Base-by-base conservation (phyloP, 2,888 invertebrate species). In the Machimus atricapillus region DNA sequence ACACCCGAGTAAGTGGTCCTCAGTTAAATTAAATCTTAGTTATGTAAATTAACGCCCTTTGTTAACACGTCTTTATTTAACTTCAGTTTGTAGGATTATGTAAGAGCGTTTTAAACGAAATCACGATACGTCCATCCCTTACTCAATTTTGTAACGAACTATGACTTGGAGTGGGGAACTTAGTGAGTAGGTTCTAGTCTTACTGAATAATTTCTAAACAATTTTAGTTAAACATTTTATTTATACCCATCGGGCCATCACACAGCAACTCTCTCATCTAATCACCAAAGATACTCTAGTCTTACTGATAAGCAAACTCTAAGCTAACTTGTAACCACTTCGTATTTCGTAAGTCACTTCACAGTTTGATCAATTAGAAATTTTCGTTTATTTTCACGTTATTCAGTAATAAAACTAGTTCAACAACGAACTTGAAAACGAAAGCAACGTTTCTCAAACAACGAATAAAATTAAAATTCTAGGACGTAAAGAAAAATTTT, bases 391-490 rank as follows among this genome's bases (percentile, higher is more conserved):
- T 27, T 46, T 77, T 23, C 19, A 46, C 83, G 73, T 88, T 87
- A 87, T 88, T 88, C 88, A 87, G 88, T 88, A 87, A 85, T n/a
- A 74, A 88, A 77, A 77, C 87, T 85, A 73, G 88, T 88, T 88
- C 87, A 87, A 88, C 88, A 90, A 89, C 89, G 89, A 89, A 90
- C 89, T 89, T 90, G 90, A 90, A 90, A 89, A 89, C 90, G 89
- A 92, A 92, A 92, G 93, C 93, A 90, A 93, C 91, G 93, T 93
- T 93, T 93, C 93, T 91, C 91, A 92, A 90, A 93, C 93, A 93
- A 93, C 93, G 93, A 93, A 93, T 91, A 93, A 93, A 91, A 90
- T 66, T 66, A 23, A 66, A 7, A 58, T 52, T 90, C 86, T 92
- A 92, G 92, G 92, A 89, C 66, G 27, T 23, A 23, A 66, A 90